Percentiles rank a stretch among this genome's conserved stretches.
Evolutionary conservation across 2,888 invertebrate species (phyloP).

Genomic region (Heliconius erato): DNA sequence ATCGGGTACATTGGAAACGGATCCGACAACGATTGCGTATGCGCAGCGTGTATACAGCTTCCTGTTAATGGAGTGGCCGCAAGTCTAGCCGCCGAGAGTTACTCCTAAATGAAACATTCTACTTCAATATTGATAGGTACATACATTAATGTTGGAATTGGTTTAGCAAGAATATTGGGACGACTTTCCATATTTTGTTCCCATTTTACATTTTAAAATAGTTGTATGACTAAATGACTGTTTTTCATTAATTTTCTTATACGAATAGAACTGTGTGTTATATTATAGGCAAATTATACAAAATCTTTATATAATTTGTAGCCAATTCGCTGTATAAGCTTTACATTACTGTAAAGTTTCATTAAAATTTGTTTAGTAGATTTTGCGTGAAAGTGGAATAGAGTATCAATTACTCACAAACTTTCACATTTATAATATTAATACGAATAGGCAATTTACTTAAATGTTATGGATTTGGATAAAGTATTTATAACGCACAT

Average conservation of each 20-base stretch:
- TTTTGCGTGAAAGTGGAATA: too few species aligned
- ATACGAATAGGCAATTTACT: too few species aligned
- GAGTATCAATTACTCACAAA: too few species aligned
- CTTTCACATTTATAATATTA: too few species aligned
- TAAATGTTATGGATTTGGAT: neutral
- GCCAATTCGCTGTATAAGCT: too few species aligned
- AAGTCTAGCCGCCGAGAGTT: slow-evolving; percentile 57
- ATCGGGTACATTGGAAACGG: slow-evolving; percentile 47
- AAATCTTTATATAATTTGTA: too few species aligned
- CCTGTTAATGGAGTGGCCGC: slow-evolving; percentile 75
- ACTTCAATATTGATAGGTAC: slow-evolving; percentile 22
- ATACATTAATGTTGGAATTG: neutral
- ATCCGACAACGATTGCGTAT: slow-evolving; percentile 65
- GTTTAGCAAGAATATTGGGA: neutral
- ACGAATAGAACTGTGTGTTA: neutral
- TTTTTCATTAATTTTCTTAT: neutral
- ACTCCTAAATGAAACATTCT: slow-evolving; percentile 51
- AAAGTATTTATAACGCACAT: neutral
- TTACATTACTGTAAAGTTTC: too few species aligned
- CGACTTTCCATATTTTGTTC: neutral
- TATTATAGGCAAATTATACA: too few species aligned
- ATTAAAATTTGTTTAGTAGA: too few species aligned
- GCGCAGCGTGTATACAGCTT: slow-evolving; percentile 71
- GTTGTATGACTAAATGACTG: neutral
- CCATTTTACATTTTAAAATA: neutral